Conservation (phyloP, 2,113 vertebrate genomes). For the Tamias sibiricus region DNA sequence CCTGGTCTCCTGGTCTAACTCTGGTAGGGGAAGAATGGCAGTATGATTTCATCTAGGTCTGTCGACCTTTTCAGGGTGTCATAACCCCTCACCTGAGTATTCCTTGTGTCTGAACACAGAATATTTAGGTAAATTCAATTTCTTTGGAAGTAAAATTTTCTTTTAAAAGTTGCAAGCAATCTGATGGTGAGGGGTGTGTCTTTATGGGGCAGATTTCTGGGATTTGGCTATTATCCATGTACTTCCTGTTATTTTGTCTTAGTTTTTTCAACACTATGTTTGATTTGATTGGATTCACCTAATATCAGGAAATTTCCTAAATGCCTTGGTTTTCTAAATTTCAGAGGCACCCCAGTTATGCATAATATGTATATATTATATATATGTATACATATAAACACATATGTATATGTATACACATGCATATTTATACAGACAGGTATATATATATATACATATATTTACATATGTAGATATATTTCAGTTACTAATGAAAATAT, state of each 20-base stretch:
- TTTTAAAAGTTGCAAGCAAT: neutral
- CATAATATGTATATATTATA: no score
- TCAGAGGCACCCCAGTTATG: neutral
- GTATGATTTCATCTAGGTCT: neutral
- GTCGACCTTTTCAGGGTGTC: neutral
- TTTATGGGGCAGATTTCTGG: neutral
- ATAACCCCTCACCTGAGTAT: neutral
- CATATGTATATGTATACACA: no score
- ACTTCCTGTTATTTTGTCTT: neutral
- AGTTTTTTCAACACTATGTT: neutral
- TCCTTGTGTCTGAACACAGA: neutral
- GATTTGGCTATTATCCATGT: neutral
- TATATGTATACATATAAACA: no score
- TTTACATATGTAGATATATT: no score
- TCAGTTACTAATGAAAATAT: no score
- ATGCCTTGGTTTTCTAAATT: neutral
- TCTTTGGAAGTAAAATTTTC: constrained; percentile 50
- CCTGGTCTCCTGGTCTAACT: neutral
- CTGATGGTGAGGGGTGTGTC: neutral
- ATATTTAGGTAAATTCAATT: constrained; percentile 50
- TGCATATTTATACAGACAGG: no score
- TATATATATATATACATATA: no score
- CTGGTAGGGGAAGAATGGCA: neutral
- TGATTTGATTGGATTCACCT: neutral
- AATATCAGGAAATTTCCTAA: constrained; percentile 23